These are phyloP conservation scores for Aleiodes leptofemur DNA, from an alignment of 2,888 invertebrate genomes.

Conservation along the genomic window DNA sequence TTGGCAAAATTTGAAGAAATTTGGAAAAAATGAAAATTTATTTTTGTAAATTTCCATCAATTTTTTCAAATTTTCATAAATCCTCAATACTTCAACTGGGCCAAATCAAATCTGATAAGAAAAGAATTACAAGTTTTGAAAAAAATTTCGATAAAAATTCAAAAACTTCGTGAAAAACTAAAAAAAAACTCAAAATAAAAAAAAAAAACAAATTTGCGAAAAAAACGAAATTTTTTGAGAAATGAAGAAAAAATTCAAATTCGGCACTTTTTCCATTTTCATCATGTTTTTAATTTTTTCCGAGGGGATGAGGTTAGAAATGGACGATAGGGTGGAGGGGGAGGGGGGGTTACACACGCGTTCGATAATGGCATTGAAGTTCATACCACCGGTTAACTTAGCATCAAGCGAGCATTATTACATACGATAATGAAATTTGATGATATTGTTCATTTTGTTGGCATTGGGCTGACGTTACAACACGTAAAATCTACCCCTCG, in stretches of 20 bases:
- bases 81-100: too few relatives aligned
- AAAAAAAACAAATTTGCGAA: not conserved
- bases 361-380: slow-evolving; percentile 50
- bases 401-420: slow-evolving; percentile 73
- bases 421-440: slow-evolving; percentile 75
- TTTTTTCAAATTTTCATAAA: too few relatives aligned
- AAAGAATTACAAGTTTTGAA: too few relatives aligned
- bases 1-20: too few relatives aligned
- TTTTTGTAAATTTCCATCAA: too few relatives aligned
- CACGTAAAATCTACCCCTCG: slow-evolving; percentile 25
- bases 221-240: not conserved
- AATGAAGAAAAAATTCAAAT: too few relatives aligned
- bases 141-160: too few relatives aligned
- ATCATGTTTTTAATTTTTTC: not conserved
- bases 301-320: slow-evolving; percentile 6
- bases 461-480: slow-evolving; percentile 48
- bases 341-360: not conserved
- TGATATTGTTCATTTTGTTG: slow-evolving; percentile 74
- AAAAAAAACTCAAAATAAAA: not conserved
- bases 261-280: not conserved
- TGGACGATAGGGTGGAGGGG: slow-evolving; percentile 14
- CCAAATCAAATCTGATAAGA: too few relatives aligned
- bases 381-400: slow-evolving; percentile 52
- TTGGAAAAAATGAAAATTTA: too few relatives aligned
- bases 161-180: too few relatives aligned